A percentile compares a stretch with the other conserved stretches of the same genome.
phyloP scores from a whole-genome alignment of 2,888 invertebrate genomes.

The Pristionchus fissidentatus region DNA sequence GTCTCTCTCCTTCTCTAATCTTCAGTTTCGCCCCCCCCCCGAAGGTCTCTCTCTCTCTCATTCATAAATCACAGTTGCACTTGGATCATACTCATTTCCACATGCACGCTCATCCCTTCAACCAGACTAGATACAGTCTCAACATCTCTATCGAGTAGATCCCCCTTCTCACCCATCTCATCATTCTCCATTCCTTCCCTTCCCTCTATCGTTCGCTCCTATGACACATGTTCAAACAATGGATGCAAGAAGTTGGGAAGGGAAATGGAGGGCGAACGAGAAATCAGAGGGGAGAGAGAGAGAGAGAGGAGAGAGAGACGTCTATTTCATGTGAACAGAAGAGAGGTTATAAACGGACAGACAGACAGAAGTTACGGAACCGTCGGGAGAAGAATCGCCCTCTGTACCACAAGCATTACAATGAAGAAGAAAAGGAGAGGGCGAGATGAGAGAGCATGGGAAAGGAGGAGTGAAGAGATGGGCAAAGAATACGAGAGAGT shows the following conservation, averaged over 20 bases:
- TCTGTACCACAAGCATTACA: constrained; percentile 14
- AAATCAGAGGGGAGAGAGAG: constrained; percentile 4
- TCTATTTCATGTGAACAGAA: not conserved
- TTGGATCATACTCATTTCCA: not conserved
- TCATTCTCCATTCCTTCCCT: constrained; percentile 3
- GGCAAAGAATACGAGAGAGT: not conserved
- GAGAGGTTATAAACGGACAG: not conserved
- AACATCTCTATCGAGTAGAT: not conserved
- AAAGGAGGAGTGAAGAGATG: not conserved
- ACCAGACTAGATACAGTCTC: not conserved
- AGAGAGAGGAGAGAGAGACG: not conserved
- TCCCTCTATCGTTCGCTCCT: constrained; percentile 1
- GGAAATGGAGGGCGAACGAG: constrained; percentile 18
- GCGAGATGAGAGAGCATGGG: not conserved
- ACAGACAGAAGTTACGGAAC: not conserved
- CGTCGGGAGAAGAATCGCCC: not conserved
- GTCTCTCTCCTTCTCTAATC: constrained; percentile 28
- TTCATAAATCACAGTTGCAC: constrained; percentile 9
- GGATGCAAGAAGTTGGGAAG: constrained; percentile 13
- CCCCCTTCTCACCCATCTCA: not conserved
- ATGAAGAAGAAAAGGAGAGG: not conserved
- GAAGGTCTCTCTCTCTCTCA: constrained; percentile 6
- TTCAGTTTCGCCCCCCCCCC: not conserved
- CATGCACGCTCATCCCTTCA: not conserved
- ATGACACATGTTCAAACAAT: constrained; percentile 42